A percentile compares a stretch with the other conserved stretches of the same genome.
These are phyloP conservation scores for Diaphora mendica DNA, from an alignment of 2,888 invertebrate genomes.

Conservation along the genomic window DNA sequence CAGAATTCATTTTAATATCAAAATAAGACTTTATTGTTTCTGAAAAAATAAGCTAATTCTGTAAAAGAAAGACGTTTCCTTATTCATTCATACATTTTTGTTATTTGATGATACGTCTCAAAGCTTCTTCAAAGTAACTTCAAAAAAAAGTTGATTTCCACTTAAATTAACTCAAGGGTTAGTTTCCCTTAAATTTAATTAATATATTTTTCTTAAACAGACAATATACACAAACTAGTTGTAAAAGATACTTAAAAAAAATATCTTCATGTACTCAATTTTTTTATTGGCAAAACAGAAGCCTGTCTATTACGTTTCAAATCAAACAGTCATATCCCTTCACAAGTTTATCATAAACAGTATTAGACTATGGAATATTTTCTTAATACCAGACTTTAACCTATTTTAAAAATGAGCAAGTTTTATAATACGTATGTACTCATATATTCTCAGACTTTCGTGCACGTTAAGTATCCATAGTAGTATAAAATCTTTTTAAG, in stretches of 20 bases:
- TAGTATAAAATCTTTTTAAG: constrained; percentile 12
- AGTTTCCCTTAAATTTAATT: no score
- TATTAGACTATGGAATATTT: background rate
- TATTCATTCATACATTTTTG: background rate
- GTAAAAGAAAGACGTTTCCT: background rate
- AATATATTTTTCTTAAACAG: no score
- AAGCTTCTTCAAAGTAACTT: background rate
- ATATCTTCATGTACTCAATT: no score
- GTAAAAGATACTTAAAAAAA: no score
- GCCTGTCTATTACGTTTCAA: background rate
- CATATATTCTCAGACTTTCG: background rate
- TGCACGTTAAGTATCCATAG: background rate
- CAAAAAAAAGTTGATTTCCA: no score
- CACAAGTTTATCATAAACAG: background rate
- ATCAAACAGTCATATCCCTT: background rate
- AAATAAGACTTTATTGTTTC: background rate
- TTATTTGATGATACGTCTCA: background rate
- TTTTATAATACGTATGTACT: background rate
- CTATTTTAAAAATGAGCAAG: background rate
- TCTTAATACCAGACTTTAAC: background rate
- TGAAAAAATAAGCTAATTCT: background rate
- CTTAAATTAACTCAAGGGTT: no score
- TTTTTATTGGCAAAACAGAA: background rate
- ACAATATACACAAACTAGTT: no score
- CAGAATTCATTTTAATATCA: background rate